A percentile compares a stretch with the other conserved stretches of the same genome.
Conservation (phyloP, 2,113 vertebrate species). For the Hymenochirus boettgeri region DNA sequence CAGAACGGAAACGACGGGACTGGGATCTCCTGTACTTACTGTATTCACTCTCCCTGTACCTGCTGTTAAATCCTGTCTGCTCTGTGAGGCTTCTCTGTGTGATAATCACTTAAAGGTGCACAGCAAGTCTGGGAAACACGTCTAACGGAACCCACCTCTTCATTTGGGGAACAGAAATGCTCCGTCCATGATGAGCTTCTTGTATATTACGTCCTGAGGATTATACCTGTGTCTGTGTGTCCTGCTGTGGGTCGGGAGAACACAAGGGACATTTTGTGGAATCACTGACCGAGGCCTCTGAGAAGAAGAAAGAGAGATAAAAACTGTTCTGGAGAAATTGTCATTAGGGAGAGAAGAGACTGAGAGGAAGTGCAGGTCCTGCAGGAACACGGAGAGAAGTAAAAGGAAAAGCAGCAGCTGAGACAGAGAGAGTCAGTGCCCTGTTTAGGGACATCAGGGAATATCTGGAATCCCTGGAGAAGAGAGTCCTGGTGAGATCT, state of each 20-base stretch:
- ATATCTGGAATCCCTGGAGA: no score
- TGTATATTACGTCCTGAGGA: slow-evolving; percentile 14
- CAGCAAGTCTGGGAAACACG: slow-evolving; percentile 20
- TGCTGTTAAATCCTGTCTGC: slow-evolving; percentile 10
- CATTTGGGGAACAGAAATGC: slow-evolving; percentile 11
- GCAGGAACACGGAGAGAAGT: background rate
- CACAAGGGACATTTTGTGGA: slow-evolving; percentile 7
- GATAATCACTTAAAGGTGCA: background rate
- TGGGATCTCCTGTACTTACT: background rate
- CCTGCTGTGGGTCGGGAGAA: slow-evolving; percentile 16
- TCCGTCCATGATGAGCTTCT: slow-evolving; percentile 12
- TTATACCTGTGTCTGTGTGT: slow-evolving; percentile 8
- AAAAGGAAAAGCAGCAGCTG: no score
- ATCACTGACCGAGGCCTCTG: background rate
- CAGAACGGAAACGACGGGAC: background rate
- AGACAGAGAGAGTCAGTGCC: no score
- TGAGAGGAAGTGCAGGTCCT: background rate
- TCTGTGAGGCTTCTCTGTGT: slow-evolving; percentile 2
- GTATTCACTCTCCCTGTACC: background rate
- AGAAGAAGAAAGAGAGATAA: background rate
- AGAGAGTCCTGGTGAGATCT: background rate
- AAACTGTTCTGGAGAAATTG: background rate
- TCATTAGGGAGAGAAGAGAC: background rate
- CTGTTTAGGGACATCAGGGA: no score
- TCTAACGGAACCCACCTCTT: slow-evolving; percentile 8